A percentile compares a stretch with the other conserved stretches of the same genome.
These are phyloP conservation scores for Drosophila suzukii DNA, from an alignment of 1,140 invertebrate species.

Conservation along the genomic window DNA sequence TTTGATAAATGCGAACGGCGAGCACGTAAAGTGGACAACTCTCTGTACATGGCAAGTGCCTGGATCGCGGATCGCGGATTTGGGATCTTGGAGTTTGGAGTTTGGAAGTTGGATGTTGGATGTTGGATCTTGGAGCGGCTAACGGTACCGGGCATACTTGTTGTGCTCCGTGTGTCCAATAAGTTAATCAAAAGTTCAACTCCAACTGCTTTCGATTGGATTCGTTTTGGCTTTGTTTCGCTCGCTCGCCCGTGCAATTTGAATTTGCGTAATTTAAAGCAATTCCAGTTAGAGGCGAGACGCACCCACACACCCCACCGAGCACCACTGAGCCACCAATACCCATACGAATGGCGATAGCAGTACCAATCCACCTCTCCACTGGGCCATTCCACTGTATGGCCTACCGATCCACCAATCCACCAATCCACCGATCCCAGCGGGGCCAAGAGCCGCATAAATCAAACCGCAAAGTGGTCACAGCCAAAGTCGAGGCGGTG, in stretches of 20 bases:
- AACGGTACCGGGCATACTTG: constrained; percentile 57
- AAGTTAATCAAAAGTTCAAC: constrained; percentile 82
- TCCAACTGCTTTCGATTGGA: constrained; percentile 30
- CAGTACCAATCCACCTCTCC: constrained; percentile 11
- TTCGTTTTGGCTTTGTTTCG: constrained; percentile 39
- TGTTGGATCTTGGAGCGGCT: constrained; percentile 16
- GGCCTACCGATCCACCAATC: constrained; percentile 2
- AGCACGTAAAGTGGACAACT: constrained; percentile 71
- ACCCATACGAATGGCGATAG: neutral
- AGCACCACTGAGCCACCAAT: constrained; percentile 19
- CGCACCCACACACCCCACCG: constrained; percentile 73
- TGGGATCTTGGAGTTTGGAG: constrained; percentile 12
- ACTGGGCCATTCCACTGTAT: constrained; percentile 22
- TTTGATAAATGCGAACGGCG: constrained; percentile 63
- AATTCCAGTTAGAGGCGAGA: constrained; percentile 73
- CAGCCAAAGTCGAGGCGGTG: constrained; percentile 32
- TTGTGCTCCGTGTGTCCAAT: constrained; percentile 54
- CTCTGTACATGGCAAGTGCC: constrained; percentile 49
- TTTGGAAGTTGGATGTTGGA: constrained; percentile 12
- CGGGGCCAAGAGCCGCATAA: constrained; percentile 67
- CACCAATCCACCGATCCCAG: constrained; percentile 18
- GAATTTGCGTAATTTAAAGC: constrained; percentile 81
- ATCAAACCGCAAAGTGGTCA: constrained; percentile 74
- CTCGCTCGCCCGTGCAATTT: constrained; percentile 31
- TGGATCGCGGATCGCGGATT: constrained; percentile 16